These are phyloP conservation scores for Marisa cornuarietis DNA, from an alignment of 1,140 invertebrate genomes.

Conservation along the genomic window DNA sequence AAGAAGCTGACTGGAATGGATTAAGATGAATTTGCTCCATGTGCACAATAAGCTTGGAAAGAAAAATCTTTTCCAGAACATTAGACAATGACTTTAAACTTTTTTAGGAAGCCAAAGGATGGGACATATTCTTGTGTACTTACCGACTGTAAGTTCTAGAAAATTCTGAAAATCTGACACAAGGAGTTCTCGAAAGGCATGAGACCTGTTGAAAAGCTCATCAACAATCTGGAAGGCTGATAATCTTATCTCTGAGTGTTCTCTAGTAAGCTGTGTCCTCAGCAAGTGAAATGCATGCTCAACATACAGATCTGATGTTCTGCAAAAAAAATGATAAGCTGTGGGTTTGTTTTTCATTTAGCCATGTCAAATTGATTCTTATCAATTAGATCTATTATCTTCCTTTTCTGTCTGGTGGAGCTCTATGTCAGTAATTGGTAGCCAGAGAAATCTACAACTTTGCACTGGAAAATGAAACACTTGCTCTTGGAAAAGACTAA, in stretches of 20 bases:
- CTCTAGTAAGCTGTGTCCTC: slow-evolving; percentile 67
- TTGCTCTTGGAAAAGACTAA: too few species aligned
- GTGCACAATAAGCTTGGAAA: too few species aligned
- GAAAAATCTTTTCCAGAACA: too few species aligned
- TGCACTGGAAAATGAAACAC: too few species aligned
- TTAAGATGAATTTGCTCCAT: too few species aligned
- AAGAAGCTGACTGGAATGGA: too few species aligned
- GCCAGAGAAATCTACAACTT: too few species aligned
- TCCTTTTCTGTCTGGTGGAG: background rate
- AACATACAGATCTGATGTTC: slow-evolving; percentile 67
- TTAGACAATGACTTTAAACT: too few species aligned
- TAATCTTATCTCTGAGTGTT: slow-evolving; percentile 72
- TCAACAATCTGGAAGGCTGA: slow-evolving; percentile 70
- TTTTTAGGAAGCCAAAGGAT: background rate
- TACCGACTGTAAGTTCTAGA: slow-evolving; percentile 66
- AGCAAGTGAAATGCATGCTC: slow-evolving; percentile 66
- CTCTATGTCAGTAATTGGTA: too few species aligned
- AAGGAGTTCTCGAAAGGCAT: slow-evolving; percentile 69
- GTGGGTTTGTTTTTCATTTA: too few species aligned
- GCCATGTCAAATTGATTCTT: background rate
- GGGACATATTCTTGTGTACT: background rate
- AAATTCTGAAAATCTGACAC: slow-evolving; percentile 68
- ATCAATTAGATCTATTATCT: background rate
- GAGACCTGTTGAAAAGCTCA: slow-evolving; percentile 70
- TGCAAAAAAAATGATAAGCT: slow-evolving; percentile 55